A percentile compares a stretch with the other conserved stretches of the same genome.
These are phyloP conservation scores for Aythya baeri DNA, from an alignment of 2,113 vertebrate species.

Conservation along the genomic window DNA sequence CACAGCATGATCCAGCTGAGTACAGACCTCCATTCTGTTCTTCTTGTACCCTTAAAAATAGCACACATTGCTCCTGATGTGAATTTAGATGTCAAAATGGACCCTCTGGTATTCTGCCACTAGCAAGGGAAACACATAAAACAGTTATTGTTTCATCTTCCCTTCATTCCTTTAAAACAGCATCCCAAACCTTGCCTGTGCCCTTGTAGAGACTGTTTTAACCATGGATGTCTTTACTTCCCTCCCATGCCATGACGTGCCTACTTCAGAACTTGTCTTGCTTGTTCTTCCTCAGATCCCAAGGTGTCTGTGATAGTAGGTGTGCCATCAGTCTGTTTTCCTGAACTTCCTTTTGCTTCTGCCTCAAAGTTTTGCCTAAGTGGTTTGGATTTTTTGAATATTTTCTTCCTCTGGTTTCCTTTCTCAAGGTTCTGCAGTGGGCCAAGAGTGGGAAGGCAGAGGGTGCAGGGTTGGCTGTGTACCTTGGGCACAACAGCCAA, in stretches of 20 bases:
- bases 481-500: neutral
- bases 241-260: neutral
- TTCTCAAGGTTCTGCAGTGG: neutral
- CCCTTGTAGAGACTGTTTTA: no score
- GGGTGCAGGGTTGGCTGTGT: neutral
- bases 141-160: neutral
- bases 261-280: neutral
- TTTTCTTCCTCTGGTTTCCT: neutral
- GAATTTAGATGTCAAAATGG: no score
- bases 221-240: neutral
- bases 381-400: neutral
- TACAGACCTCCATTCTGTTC: neutral
- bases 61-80: neutral
- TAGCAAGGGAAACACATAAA: neutral
- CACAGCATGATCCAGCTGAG: neutral
- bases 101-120: neutral
- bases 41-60: neutral
- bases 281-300: neutral
- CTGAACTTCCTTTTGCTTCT: neutral
- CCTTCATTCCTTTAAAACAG: neutral
- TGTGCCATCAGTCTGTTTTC: neutral
- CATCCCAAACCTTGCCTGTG: neutral
- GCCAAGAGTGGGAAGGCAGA: neutral
- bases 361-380: neutral
- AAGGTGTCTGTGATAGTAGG: neutral